Base-by-base conservation (phyloP, 1,140 invertebrate genomes). In the Atta cephalotes region DNA sequence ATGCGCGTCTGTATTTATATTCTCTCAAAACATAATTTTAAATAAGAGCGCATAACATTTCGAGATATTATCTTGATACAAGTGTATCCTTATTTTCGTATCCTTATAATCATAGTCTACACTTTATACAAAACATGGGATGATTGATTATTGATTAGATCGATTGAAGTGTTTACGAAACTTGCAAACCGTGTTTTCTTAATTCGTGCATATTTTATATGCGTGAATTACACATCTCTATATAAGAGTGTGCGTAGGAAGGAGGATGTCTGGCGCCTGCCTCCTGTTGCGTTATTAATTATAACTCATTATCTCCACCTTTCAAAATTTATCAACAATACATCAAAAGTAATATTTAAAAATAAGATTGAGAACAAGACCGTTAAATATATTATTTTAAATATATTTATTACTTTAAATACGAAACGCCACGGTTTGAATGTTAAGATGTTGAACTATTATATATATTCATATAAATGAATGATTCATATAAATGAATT, bases 291-390 rank as follows among this genome's bases (percentile, higher is more conserved):
- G 35, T 76, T 74, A 76, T 87, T 39, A 21, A 71, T 89, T 58
- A 28, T 58, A n/a, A 86, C 81, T 89, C 66, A 89, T 86, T 88
- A 53, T 10, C 10, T 56, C n/a, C 14, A n/a, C 53, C 18, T 65
- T 18, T 14, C 18, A 49, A 74, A 65, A 88, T 62, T 85, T 12
- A 68, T 74, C 6, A 85, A 51, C 10, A 14, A 85, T 39, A 53
- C 25, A 12, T 80, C 6, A 70, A 53, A 88, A 7, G 3, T 35
- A 31, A 6, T 5, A 53, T 62, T 74, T 76, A 58, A 58, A 25
- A 25, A 25, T 25, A 25, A 25, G 25, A 25, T 25, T 25, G 25
- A 25, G 25, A 25, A 25, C 25, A 25, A 25, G 25, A 25, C 25
- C 0, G 25, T 25, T 25, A 25, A 25, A 25, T 25, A 25, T 0